Conservation (phyloP, 2,113 vertebrate species). For the Percopsis transmontana region DNA sequence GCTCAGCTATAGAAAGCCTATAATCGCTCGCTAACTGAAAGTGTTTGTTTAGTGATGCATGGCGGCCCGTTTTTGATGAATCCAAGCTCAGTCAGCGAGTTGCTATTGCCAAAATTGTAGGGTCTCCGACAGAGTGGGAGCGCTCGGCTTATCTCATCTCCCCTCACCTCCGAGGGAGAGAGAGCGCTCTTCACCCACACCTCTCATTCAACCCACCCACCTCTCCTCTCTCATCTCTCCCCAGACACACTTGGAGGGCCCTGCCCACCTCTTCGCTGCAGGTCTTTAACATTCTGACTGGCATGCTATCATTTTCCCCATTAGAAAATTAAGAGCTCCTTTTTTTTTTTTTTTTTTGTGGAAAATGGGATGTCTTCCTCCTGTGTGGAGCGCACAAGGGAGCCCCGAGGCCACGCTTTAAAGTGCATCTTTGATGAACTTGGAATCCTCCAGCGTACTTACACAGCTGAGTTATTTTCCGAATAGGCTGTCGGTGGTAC, state of each 20-base stretch:
- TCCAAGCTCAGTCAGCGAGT: slow-evolving; percentile 20
- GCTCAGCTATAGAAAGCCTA: slow-evolving; percentile 31
- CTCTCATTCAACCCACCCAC: slow-evolving; percentile 1
- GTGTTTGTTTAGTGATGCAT: slow-evolving; percentile 3
- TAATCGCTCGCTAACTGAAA: slow-evolving; percentile 28
- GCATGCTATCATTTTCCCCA: slow-evolving; percentile 43
- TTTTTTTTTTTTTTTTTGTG: slow-evolving; percentile 64
- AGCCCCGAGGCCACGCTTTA: slow-evolving; percentile 58
- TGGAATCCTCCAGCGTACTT: slow-evolving; percentile 60
- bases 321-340: slow-evolving; percentile 53
- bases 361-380: slow-evolving; percentile 50
- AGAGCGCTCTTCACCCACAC: slow-evolving; percentile 8
- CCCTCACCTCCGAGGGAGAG: background rate
- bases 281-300: slow-evolving; percentile 42
- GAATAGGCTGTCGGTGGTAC: slow-evolving; percentile 47
- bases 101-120: slow-evolving; percentile 16
- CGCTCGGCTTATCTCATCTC: slow-evolving; percentile 37
- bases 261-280: background rate
- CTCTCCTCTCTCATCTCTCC: slow-evolving; percentile 22
- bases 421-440: slow-evolving; percentile 72
- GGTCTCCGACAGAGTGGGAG: slow-evolving; percentile 9
- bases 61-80: slow-evolving; percentile 1
- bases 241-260: slow-evolving; percentile 8
- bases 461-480: slow-evolving; percentile 57
- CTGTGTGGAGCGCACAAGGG: slow-evolving; percentile 32